Evolutionary conservation across 2,797 vertebrate genomes (phyloP), one percentile per base, ranked within the genome.

Genomic region (Chelidonichthys spinosus): DNA sequence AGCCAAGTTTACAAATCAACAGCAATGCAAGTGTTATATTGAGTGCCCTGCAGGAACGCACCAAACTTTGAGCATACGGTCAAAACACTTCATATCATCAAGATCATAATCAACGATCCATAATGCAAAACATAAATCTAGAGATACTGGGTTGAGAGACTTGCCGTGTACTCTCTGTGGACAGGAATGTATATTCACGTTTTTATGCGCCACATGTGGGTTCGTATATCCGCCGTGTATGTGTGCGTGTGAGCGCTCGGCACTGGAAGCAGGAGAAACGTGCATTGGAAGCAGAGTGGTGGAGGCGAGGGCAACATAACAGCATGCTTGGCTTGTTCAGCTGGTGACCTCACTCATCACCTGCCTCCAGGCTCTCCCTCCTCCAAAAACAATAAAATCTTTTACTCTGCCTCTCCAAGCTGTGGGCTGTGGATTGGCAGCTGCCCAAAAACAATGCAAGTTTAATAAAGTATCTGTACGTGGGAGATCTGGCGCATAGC

Each of bases 291-390:
- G 61, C 83, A 78, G 35, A 87, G 76, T 7, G 61, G 83, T 69
- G 71, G 73, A 82, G 76, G 86, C 61, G 76, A 88, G 78, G 86
- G 78, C 81, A 75, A 71, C 60, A 83, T 56, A 74, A 82, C 83
- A 80, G 77, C 74, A 83, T 62, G 76, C 84, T 86, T 59, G 82
- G 86, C 90, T 91, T 89, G 87, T 87, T 92, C 85, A 78, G 78
- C 77, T 63, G 68, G 80, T 89, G 90, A 90, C 87, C 89, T 82
- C 54, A 60, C 84, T 82, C 89, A 84, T 87, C 87, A 87, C 83
- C 78, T 74, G 70, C 81, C 87, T 91, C 83, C 83, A 76, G 86
- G 80, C 81, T 76, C 74, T 86, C 63, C 72, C 83, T 89, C 42
- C 63, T 84, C 64, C 15, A 74, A 82, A 86, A 86, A 89, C 85